These are phyloP conservation scores for Myanophis thanlyinensis DNA, from an alignment of 2,113 vertebrate species.

Conservation along the genomic window DNA sequence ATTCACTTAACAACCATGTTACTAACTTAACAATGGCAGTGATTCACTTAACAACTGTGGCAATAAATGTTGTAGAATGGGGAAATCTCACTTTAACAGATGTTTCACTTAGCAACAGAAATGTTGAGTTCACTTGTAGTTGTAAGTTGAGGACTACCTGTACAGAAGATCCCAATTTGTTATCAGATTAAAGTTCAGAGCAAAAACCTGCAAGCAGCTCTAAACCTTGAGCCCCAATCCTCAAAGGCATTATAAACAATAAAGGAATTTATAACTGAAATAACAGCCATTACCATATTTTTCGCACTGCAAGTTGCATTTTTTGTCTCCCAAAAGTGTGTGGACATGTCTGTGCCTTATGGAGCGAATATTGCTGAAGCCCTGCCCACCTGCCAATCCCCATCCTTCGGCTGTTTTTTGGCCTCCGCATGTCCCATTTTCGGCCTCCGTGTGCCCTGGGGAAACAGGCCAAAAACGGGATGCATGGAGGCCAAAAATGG, in stretches of 20 bases:
- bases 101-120: neutral
- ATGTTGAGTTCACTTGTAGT: neutral
- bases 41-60: neutral
- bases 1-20: neutral
- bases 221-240: neutral
- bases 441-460: too few relatives aligned
- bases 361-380: too few relatives aligned
- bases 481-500: too few relatives aligned
- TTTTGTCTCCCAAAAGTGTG: too few relatives aligned
- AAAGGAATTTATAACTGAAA: neutral
- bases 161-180: neutral
- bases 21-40: neutral
- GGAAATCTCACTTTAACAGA: neutral
- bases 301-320: too few relatives aligned
- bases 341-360: too few relatives aligned
- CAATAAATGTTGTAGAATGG: neutral
- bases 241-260: neutral
- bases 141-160: neutral
- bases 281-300: neutral
- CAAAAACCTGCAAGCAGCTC: neutral
- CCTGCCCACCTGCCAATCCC: too few relatives aligned
- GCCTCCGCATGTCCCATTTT: too few relatives aligned
- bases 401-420: too few relatives aligned
- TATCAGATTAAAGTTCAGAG: neutral
- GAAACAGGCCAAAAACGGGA: too few relatives aligned